These are phyloP conservation scores for Artemia franciscana DNA, from an alignment of 1,140 invertebrate species.

Conservation along the genomic window DNA sequence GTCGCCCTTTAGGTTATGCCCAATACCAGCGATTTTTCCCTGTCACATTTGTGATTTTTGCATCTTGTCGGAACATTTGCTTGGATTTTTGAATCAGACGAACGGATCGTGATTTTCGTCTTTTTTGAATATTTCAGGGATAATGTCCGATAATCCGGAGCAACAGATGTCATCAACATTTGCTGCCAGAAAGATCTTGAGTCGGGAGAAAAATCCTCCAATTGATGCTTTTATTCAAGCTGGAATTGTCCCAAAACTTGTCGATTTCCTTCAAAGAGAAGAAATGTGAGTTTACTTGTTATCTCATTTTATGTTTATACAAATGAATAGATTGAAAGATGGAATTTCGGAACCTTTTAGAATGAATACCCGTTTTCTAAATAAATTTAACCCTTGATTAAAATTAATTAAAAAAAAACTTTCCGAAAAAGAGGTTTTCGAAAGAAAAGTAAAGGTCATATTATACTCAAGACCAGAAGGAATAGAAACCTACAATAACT, in stretches of 20 bases:
- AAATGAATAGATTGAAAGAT: no score
- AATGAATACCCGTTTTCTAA: background rate
- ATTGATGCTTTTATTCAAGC: slow-evolving; percentile 68
- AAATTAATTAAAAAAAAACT: no score
- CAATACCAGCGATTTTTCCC: no score
- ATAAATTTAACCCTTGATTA: background rate
- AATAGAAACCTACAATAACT: no score
- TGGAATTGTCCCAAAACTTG: slow-evolving; percentile 62
- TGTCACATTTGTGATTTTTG: no score
- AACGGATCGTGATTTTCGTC: background rate
- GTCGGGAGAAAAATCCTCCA: slow-evolving; percentile 74
- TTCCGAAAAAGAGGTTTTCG: no score
- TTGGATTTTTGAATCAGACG: slow-evolving; percentile 2
- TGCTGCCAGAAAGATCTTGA: slow-evolving; percentile 65
- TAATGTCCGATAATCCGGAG: slow-evolving; percentile 33
- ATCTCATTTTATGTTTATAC: no score
- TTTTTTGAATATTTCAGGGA: slow-evolving; percentile 19
- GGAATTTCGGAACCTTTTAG: no score
- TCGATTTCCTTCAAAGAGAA: slow-evolving; percentile 42
- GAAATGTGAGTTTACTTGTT: slow-evolving; percentile 34
- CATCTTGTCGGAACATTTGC: no score
- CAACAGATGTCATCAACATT: slow-evolving; percentile 40
- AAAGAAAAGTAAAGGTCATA: no score
- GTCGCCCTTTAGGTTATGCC: no score
- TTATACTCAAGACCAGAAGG: no score